Base-by-base conservation (phyloP, 2,888 invertebrate species). In the Cenopis cana region DNA sequence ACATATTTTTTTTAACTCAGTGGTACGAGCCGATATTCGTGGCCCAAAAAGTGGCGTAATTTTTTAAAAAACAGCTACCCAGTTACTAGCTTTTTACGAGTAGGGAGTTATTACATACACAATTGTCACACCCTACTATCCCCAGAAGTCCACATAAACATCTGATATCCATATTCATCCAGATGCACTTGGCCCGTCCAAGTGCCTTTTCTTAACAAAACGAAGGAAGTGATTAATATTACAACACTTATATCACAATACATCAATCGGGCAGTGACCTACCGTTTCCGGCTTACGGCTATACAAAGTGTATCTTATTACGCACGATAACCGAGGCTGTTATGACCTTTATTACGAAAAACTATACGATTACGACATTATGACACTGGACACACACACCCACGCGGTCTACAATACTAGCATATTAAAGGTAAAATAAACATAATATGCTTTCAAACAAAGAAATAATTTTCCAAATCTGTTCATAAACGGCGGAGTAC, bases 201-300 rank as follows among this genome's bases (percentile, higher is more conserved):
- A 52, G 55, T 61, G 41, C 24, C 56, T 55, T 64, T 66, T 66
- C 70, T 65, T 60, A 38, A 57, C 61, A 67, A 67, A 70, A 59
- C 54, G 70, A 49, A 68, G 69, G 72, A 68, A 64, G 69, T 49
- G 62, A 68, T 68, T 72, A 64, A 67, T 70, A 74, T 75, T 73
- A 54, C 73, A 72, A 77, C 81, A 76, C 66, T 79, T 82, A 85
- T 82, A 82, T 82, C 65, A 85, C 83, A 86, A 87, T 86, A 83
- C 83, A 86, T 88, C 82, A 84, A 79, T 74, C 82, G 89, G 82
- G 71, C 90, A 82, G 72, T 86, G 88, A 87, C 89, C 54, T 55
- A 33, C 74, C 77, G 74, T 82, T 87, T 88, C 87, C 88, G 87
- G 78, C 75, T 75, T 73, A 70, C 62, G 62, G 14, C 52, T 50